Evolutionary conservation across 2,888 invertebrate species (phyloP).

Genomic region (Andrena hattorfiana): DNA sequence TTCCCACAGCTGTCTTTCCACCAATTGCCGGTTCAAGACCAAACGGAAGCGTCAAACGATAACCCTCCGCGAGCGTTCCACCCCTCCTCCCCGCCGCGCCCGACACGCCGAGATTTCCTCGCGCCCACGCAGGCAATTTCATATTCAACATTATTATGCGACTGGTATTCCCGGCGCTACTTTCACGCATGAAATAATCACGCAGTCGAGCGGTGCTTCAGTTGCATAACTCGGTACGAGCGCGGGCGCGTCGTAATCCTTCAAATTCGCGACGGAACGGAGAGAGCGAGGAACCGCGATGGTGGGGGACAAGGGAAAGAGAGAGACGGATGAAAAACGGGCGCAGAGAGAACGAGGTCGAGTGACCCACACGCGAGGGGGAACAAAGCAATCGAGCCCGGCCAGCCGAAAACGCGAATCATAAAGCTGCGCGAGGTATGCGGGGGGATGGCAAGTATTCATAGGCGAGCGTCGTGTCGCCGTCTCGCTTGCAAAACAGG

Average conservation of each 20-base stretch:
- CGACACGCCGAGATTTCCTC: conserved; percentile 18
- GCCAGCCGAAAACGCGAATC: conserved; percentile 62
- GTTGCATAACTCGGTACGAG: conserved; percentile 58
- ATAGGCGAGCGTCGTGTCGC: conserved; percentile 38
- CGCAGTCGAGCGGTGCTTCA: conserved; percentile 53
- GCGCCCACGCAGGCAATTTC: conserved; percentile 41
- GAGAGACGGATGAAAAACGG: conserved; percentile 17
- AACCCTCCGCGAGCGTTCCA: neutral
- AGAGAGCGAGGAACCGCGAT: neutral
- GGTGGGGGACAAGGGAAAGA: neutral
- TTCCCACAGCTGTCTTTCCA: neutral
- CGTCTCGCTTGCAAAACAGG: conserved; percentile 74
- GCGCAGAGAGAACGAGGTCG: conserved; percentile 55
- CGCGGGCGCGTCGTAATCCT: conserved; percentile 49
- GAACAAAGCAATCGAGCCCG: conserved; percentile 56
- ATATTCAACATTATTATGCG: conserved; percentile 63
- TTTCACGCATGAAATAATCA: conserved; percentile 71
- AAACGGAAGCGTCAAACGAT: conserved; percentile 7
- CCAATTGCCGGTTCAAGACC: neutral
- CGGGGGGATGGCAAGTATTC: conserved; percentile 38
- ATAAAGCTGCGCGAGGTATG: conserved; percentile 46
- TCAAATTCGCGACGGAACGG: conserved; percentile 42
- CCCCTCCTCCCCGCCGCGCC: neutral
- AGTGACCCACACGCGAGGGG: conserved; percentile 47
- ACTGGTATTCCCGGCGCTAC: conserved; percentile 58